Evolutionary conservation across 2,888 invertebrate genomes (phyloP), one percentile per base, ranked within the genome.

Genomic region (Notodonta dromedarius): DNA sequence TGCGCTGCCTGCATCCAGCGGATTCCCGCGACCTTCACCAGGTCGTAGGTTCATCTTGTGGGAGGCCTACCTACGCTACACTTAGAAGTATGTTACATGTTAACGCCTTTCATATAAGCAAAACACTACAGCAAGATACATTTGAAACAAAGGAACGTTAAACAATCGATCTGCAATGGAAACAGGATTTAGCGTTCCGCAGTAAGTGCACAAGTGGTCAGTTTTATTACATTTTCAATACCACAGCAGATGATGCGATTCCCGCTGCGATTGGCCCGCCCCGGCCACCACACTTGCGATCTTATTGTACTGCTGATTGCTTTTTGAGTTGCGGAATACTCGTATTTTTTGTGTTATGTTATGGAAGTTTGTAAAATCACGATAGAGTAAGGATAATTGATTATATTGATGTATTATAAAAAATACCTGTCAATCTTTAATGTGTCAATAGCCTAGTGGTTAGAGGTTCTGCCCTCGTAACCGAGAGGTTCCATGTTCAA

Each of bases 181-280:
- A 54, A 54, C 54, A 54, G 14, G 39, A 39, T 54, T 54, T 39
- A 39, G n/a, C 54, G 12, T 39, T 14, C 35, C 39, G 13, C 54
- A 54, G 56, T 56, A 56, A 56, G 44, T 56, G 56, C 44, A 13
- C 56, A 24, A 44, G 44, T 44, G 56, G 56, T 56, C 56, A 44
- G 56, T 56, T 74, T 74, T 77, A 75, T 75, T 71, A 74, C 69
- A 70, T 77, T 77, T 77, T 73, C 74, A 74, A 75, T 73, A 66
- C 50, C 65, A 55, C 59, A 60, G 62, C 67, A 73, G 69, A 75
- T 74, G 76, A 75, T 70, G 69, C 70, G 71, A 70, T 71, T 70
- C 65, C 63, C 62, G 66, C 24, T 12, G 61, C 65, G 69, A 71
- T 73, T 72, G 74, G 73, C 12, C 39, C 1, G 42, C 14, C 63